Conservation (phyloP, 2,888 invertebrate genomes). For the Rotaria socialis region DNA sequence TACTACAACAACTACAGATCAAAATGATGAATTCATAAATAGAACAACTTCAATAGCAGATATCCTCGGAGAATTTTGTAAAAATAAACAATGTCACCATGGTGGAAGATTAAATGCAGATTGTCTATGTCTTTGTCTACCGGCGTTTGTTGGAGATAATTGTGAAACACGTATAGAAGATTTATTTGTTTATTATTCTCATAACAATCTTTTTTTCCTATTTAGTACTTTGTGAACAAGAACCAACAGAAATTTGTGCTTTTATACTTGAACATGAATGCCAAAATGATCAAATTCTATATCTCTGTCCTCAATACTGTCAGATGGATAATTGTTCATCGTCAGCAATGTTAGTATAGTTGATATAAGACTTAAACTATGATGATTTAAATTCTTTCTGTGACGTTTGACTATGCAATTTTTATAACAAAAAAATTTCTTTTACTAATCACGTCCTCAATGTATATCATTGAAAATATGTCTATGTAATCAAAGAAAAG, state of each 20-base stretch:
- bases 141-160: background rate
- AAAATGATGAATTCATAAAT: background rate
- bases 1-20: background rate
- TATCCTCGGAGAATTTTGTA: background rate
- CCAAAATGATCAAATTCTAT: background rate
- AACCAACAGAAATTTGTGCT: background rate
- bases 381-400: too few relatives aligned
- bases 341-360: too few relatives aligned
- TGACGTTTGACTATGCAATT: too few relatives aligned
- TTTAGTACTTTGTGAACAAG: slow-evolving; percentile 6
- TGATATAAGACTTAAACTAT: too few relatives aligned
- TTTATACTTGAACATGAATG: slow-evolving; percentile 18
- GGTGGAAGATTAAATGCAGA: background rate
- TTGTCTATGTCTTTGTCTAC: slow-evolving; percentile 19
- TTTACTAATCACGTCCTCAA: too few relatives aligned
- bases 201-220: background rate
- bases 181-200: background rate
- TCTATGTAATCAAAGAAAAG: too few relatives aligned
- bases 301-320: background rate
- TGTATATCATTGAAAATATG: too few relatives aligned
- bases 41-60: background rate
- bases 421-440: too few relatives aligned
- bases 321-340: background rate
- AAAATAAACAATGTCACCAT: background rate
- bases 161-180: background rate